Evolutionary conservation across 2,888 invertebrate species (phyloP).

Genomic region (Xanthia togata): DNA sequence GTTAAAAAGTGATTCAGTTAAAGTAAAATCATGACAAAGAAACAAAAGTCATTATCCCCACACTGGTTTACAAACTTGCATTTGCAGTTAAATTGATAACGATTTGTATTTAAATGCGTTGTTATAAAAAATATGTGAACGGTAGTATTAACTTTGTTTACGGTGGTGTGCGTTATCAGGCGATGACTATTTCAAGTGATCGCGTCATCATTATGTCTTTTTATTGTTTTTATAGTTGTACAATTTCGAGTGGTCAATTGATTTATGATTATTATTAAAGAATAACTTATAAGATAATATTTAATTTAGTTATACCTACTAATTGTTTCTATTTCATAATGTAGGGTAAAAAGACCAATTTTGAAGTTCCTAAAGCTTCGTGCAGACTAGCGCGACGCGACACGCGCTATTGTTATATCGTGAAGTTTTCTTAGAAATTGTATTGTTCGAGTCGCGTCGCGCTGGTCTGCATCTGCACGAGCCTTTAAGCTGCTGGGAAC

Average conservation of each 20-base stretch:
- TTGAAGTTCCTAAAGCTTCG: not conserved
- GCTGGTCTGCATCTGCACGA: too few relatives aligned
- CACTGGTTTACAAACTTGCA: constrained; percentile 64
- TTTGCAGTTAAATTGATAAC: constrained; percentile 54
- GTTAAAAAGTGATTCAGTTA: constrained; percentile 28
- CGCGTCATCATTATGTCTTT: constrained; percentile 65
- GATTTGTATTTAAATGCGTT: constrained; percentile 58
- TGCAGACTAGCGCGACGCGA: too few relatives aligned
- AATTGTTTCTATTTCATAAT: not conserved
- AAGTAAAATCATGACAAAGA: constrained; percentile 63
- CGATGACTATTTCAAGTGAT: constrained; percentile 64
- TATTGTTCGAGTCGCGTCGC: too few relatives aligned
- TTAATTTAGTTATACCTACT: too few relatives aligned
- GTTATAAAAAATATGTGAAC: constrained; percentile 62
- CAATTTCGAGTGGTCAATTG: not conserved
- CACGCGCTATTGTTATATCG: too few relatives aligned
- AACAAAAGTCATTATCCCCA: constrained; percentile 71
- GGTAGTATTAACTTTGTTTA: constrained; percentile 68
- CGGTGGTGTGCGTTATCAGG: constrained; percentile 64
- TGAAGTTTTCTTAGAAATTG: too few relatives aligned
- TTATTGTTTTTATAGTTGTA: constrained; percentile 27
- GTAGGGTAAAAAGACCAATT: not conserved
- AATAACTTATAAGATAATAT: not conserved
- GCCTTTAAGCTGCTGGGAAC: too few relatives aligned
- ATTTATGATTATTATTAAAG: not conserved